phyloP scores from a whole-genome alignment of 2,888 invertebrate species.

The Nemoura dubitans region DNA sequence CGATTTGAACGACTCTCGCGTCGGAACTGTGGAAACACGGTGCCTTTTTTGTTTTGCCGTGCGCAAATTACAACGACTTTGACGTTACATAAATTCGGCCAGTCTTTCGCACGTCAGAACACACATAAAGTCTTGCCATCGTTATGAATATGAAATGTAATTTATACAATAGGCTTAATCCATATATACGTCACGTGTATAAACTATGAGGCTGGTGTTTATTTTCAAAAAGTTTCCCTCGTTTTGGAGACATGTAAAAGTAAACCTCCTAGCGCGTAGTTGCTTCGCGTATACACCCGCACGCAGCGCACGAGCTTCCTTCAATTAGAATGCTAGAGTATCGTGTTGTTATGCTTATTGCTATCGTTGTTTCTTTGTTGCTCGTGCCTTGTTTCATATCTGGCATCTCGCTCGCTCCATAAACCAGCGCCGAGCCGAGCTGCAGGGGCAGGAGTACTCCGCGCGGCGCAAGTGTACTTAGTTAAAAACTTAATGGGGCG shows the following conservation, averaged over 20 bases:
- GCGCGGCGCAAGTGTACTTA: neutral
- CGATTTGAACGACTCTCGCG: too few species aligned
- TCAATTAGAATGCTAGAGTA: neutral
- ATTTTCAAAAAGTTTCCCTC: neutral
- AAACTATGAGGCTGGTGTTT: neutral
- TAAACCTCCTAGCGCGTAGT: neutral
- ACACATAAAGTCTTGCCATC: neutral
- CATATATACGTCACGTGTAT: neutral
- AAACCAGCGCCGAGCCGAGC: neutral
- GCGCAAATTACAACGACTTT: too few species aligned
- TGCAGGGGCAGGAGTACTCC: neutral
- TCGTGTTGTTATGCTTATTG: constrained; percentile 29
- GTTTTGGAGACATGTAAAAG: neutral
- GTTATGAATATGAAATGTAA: neutral
- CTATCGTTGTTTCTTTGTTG: constrained; percentile 18
- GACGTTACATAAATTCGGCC: too few species aligned
- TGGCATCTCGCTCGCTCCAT: neutral
- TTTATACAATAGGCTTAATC: neutral
- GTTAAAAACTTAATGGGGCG: constrained; percentile 39
- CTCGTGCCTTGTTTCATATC: neutral
- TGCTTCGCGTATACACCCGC: too few species aligned
- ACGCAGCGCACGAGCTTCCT: neutral
- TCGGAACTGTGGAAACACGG: too few species aligned
- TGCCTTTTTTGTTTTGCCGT: too few species aligned
- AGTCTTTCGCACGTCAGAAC: too few species aligned